Percentiles rank a stretch among this genome's conserved stretches.
Evolutionary conservation across 2,113 vertebrate species (phyloP).

Genomic region (Toxostoma redivivum): DNA sequence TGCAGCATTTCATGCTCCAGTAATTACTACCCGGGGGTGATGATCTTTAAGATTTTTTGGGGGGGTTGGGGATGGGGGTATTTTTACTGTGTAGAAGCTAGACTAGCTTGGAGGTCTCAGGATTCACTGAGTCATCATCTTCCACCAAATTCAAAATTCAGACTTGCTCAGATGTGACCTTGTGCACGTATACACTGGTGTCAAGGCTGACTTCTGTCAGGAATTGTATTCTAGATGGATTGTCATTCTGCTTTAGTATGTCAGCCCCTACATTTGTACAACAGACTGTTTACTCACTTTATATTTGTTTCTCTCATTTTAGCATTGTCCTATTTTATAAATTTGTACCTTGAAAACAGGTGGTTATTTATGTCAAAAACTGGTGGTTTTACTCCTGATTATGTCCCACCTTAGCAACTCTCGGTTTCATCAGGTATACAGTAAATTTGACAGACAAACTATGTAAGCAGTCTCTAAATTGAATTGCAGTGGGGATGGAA

Average conservation of each 20-base stretch:
- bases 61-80: too few species aligned
- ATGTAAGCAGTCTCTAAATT: not conserved
- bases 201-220: not conserved
- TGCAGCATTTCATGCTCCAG: slow-evolving; percentile 39
- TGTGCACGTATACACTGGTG: not conserved
- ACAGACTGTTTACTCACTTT: not conserved
- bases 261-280: not conserved
- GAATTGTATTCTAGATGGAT: not conserved
- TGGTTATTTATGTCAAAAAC: not conserved
- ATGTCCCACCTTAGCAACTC: not conserved
- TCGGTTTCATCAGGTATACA: not conserved
- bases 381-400: not conserved
- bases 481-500: not conserved
- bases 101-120: not conserved
- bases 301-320: not conserved
- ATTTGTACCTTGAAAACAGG: not conserved
- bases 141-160: not conserved
- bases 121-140: slow-evolving; percentile 11
- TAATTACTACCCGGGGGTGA: not conserved
- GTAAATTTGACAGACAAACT: not conserved
- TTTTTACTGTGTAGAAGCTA: not conserved
- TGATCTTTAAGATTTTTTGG: not conserved
- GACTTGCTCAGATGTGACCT: not conserved
- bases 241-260: not conserved
- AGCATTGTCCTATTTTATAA: not conserved